phyloP scores from a whole-genome alignment of 2,113 vertebrate genomes.

The Sula dactylatra region DNA sequence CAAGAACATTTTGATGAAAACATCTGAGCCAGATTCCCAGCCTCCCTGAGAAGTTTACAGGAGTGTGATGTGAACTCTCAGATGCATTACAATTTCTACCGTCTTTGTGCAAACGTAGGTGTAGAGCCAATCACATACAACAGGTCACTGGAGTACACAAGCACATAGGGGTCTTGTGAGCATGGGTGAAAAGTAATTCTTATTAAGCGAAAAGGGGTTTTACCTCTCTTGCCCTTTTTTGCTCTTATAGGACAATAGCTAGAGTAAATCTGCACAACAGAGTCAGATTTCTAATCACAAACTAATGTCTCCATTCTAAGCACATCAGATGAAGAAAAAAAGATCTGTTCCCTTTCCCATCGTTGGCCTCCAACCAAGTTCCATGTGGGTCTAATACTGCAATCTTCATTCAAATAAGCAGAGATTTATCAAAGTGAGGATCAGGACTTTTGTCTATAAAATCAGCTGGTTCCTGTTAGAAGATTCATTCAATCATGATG shows the following conservation, averaged over 20 bases:
- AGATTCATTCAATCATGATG: constrained; percentile 49
- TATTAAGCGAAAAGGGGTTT: neutral
- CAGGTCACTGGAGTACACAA: neutral
- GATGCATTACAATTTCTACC: neutral
- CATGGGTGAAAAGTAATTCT: neutral
- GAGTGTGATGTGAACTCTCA: neutral
- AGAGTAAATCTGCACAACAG: constrained; percentile 1
- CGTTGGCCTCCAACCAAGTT: constrained; percentile 24
- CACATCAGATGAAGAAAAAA: neutral
- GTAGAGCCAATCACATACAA: neutral
- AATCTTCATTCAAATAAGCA: constrained; percentile 39
- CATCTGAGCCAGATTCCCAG: neutral
- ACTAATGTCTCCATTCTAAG: constrained; percentile 6
- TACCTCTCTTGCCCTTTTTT: constrained; percentile 40
- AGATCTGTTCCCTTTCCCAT: neutral
- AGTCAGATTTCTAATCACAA: constrained; percentile 35
- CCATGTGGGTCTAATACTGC: constrained; percentile 56
- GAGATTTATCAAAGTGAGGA: constrained; percentile 54
- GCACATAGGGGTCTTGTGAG: neutral
- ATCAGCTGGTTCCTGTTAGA: constrained; percentile 62
- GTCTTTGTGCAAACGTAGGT: neutral
- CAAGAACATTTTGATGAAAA: neutral
- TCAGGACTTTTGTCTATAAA: constrained; percentile 42
- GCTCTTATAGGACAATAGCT: neutral
- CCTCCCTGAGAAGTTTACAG: neutral